Evolutionary conservation across 2,113 vertebrate species (phyloP), one percentile per base, ranked within the genome.

Genomic region (Indicator indicator): DNA sequence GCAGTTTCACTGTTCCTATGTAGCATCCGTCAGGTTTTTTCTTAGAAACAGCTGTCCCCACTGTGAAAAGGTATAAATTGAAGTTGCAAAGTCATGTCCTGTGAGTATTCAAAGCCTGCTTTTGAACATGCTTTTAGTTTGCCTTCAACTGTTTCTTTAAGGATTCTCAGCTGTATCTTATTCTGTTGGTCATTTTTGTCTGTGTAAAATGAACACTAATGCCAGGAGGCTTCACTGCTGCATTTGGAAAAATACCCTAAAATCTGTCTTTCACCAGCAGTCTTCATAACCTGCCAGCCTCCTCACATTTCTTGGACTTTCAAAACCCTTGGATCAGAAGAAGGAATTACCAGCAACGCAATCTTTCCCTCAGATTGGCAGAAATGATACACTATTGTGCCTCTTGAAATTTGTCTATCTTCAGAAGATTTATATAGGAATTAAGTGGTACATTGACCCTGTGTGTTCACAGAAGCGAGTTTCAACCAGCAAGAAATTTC

Each of bases 381-480:
- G 90, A 65, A 94, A n/a, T 50, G 36, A 80, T 84, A 70, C 72
- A 72, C 81, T 58, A 77, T 55, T 82, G 52, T 89, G 71, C 76
- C 88, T 33, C 89, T 92, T 40, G 56, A 78, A 89, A 95, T 76
- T 86, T 58, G 69, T 78, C 87, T 55, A 40, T 88, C 79, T 96
- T 83, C 9, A 70, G 32, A n/a, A 55, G 94, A 87, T 97, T 92
- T 97, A 96, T 86, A 30, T 28, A 71, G 79, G 89, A 93, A 90
- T 96, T 95, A 95, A 93, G 91, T 59, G 62, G 44, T 86, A 83
- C 92, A 69, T 90, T 90, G 91, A 89, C 89, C 83, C 91, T 62
- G 59, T 88, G 88, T 83, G 28, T 91, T 95, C 73, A 2, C 28
- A 70, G 73, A 81, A 88, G 64, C 8, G 11, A 84, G n/a, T 84